Evolutionary conservation across 2,797 vertebrate genomes (phyloP).

Genomic region (Platyrinchus mystaceus): DNA sequence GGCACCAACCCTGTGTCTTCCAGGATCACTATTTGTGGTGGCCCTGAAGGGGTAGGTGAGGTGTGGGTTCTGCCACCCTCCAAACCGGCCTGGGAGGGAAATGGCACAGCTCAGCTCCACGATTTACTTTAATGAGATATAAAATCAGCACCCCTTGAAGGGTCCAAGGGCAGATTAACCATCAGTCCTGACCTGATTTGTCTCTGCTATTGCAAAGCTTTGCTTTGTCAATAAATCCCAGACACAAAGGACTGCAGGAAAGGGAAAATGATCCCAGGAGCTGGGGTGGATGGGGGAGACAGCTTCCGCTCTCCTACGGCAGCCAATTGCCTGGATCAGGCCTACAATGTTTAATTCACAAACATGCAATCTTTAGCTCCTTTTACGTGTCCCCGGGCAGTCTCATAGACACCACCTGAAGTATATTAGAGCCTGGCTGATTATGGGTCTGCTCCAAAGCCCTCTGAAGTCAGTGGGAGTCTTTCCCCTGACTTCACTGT

Average conservation of each 20-base stretch:
- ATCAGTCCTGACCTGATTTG: neutral
- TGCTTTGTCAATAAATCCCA: slow-evolving; percentile 30
- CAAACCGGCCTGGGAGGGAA: accelerated
- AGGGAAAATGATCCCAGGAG: neutral
- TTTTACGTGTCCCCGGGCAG: neutral
- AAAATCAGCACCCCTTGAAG: neutral
- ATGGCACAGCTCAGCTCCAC: neutral
- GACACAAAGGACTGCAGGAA: neutral
- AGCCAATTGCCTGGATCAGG: slow-evolving; percentile 18
- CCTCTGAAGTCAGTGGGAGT: slow-evolving; percentile 61
- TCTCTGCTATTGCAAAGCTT: neutral
- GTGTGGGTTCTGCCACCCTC: neutral
- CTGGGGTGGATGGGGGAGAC: accelerated
- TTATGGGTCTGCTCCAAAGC: slow-evolving; percentile 50
- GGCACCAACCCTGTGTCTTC: neutral
- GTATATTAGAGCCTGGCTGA: slow-evolving; percentile 28
- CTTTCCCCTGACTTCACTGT: slow-evolving; percentile 49
- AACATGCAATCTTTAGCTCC: neutral
- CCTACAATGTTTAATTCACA: neutral
- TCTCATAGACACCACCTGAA: slow-evolving; percentile 17
- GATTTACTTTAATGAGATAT: neutral
- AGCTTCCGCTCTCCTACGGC: neutral
- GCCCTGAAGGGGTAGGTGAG: neutral
- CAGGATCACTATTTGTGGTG: neutral
- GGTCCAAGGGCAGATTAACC: neutral